Evolutionary conservation across 2,113 vertebrate species (phyloP).

Genomic region (Uria lomvia): DNA sequence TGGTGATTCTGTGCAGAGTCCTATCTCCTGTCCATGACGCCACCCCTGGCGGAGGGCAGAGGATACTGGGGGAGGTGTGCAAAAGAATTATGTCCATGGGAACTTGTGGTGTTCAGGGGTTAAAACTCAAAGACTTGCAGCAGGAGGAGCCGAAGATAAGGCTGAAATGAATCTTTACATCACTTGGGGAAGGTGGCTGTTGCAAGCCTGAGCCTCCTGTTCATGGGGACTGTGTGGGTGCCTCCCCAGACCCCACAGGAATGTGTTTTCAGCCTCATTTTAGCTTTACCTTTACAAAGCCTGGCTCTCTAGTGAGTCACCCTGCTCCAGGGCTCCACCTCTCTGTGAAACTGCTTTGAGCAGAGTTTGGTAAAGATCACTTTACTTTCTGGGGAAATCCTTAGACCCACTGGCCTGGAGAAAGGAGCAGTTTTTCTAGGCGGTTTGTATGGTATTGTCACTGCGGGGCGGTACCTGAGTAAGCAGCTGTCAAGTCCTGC

Average conservation of each 20-base stretch:
- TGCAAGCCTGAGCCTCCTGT: background rate
- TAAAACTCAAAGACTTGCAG: background rate
- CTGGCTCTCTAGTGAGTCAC: background rate
- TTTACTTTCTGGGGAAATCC: background rate
- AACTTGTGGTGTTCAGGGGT: background rate
- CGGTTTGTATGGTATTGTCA: background rate
- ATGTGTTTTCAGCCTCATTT: background rate
- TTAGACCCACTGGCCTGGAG: background rate
- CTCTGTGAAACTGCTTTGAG: background rate
- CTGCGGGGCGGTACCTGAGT: background rate
- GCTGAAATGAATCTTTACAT: background rate
- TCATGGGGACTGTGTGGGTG: background rate
- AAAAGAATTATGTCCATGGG: background rate
- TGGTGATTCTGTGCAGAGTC: background rate
- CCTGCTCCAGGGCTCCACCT: background rate
- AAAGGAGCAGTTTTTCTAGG: background rate
- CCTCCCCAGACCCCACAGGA: background rate
- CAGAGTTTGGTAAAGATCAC: background rate
- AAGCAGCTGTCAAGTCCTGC: background rate
- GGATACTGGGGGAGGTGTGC: background rate
- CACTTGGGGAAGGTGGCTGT: background rate
- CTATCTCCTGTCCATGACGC: background rate
- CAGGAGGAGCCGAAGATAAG: background rate
- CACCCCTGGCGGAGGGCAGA: background rate
- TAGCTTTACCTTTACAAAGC: background rate